Percentiles rank a stretch among this genome's conserved stretches.
Evolutionary conservation across 2,113 vertebrate species (phyloP).

Genomic region (Arizona elegans): DNA sequence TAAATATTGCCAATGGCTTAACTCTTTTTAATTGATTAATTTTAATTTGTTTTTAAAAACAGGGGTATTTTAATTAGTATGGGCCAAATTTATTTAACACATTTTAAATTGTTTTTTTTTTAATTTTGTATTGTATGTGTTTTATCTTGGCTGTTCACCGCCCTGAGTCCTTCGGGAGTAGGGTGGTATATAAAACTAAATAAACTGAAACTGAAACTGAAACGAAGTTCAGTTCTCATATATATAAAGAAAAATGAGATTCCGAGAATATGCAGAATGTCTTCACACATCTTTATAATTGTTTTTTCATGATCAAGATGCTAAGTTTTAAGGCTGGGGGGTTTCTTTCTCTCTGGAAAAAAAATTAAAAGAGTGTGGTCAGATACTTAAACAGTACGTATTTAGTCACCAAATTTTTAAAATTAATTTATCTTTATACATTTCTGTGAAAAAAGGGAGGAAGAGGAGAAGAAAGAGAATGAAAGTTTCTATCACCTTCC

Average conservation of each 20-base stretch:
- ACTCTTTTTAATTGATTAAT: too few species aligned
- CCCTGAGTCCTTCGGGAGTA: too few species aligned
- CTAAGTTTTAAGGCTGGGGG: background rate
- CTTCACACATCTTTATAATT: background rate
- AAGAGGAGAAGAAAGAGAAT: constrained; percentile 18
- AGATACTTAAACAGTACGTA: background rate
- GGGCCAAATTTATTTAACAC: too few species aligned
- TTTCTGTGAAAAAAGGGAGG: background rate
- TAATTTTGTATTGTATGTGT: too few species aligned
- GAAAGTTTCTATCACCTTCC: constrained; percentile 42
- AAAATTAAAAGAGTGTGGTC: background rate
- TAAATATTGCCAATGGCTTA: too few species aligned
- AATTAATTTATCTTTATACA: constrained; percentile 20
- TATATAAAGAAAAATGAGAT: background rate
- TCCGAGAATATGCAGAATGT: background rate
- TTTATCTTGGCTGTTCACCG: too few species aligned
- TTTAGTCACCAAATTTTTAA: background rate
- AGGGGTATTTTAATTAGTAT: too few species aligned
- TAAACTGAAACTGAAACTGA: too few species aligned
- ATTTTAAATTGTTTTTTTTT: too few species aligned
- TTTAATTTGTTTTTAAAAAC: too few species aligned
- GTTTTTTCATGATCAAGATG: background rate
- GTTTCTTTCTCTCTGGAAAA: background rate
- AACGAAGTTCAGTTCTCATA: background rate
- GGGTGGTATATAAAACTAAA: too few species aligned